Evolutionary conservation across 2,113 vertebrate genomes (phyloP).

Genomic region (Gallinago paraguaiae): DNA sequence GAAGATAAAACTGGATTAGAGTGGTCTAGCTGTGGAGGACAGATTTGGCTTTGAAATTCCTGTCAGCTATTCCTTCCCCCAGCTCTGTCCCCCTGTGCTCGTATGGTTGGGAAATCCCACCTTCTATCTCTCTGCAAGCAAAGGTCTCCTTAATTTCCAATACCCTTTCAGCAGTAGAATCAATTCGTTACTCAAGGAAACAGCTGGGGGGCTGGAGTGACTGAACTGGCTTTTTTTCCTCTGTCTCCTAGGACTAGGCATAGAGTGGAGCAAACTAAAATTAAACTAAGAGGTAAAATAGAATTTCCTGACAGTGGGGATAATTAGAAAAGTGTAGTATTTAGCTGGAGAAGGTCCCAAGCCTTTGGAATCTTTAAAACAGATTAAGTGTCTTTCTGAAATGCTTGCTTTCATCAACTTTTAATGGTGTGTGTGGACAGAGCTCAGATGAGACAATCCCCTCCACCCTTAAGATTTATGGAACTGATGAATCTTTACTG

Average conservation of each 20-base stretch:
- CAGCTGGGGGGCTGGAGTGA: background rate
- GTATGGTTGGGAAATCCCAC: background rate
- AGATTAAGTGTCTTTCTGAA: background rate
- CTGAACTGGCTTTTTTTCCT: background rate
- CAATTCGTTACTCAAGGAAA: background rate
- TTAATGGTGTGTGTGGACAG: background rate
- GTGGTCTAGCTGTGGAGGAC: background rate
- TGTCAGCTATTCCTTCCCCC: background rate
- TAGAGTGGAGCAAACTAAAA: background rate
- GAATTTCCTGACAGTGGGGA: background rate
- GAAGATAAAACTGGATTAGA: background rate
- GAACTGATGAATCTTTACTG: background rate
- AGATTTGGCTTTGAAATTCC: background rate
- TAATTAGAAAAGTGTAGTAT: background rate
- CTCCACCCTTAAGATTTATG: background rate
- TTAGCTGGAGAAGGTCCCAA: background rate
- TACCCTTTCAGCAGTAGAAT: background rate
- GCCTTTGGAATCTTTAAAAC: background rate
- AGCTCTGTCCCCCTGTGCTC: fast-evolving
- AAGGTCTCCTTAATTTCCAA: background rate
- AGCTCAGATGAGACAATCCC: background rate
- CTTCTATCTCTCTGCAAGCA: background rate
- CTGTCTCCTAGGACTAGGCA: background rate
- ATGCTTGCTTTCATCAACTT: background rate
- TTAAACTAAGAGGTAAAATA: background rate